Base-by-base conservation (phyloP, 2,888 invertebrate species). In the Phragmatobia fuliginosa region DNA sequence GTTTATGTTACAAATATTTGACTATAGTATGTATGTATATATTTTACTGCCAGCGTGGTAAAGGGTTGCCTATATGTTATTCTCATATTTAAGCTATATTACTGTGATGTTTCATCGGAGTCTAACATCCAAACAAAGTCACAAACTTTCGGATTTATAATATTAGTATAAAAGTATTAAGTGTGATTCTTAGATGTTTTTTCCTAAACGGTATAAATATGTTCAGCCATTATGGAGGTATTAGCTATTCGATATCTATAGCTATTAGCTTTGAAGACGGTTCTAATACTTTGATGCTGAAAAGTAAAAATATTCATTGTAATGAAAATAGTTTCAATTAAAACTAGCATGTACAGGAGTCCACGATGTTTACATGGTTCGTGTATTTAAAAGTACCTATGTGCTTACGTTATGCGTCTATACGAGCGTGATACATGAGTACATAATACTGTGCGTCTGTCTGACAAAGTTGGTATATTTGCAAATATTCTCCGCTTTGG, bases 381-480 rank as follows among this genome's bases (percentile, higher is more conserved):
- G 28, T 28, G 14, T 56, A n/a, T 21, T 32, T 18, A 21, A 1
- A 33, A 32, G 21, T 49, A 25, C 33, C 5, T 59, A 64, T 59
- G 59, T 33, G 36, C 28, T 11, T 59, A 58, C 45, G 11, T 64
- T 59, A 63, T 33, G 56, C 63, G 33, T 28, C 63, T 36, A 63
- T 59, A 49, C 67, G 38, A 31, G 21, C 28, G 5, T 41, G 16
- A 11, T 32, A 36, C 14, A 33, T 16, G 38, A 2, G 8, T 1
- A 67, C 36, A 52, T 60, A 32, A 66, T 71, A 68, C 77, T 71
- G 36, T 45, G 25, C 7, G 8, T 25, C n/a, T 25, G 25, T 56
- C 25, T 25, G 14, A 56, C 28, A 28, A 28, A 28, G 14, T 16
- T 4, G 5, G 56, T 28, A 56, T 28, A 56, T 28, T 28, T 28